Base-by-base conservation (phyloP, 2,797 vertebrate genomes). In the Sebastes alutus region DNA sequence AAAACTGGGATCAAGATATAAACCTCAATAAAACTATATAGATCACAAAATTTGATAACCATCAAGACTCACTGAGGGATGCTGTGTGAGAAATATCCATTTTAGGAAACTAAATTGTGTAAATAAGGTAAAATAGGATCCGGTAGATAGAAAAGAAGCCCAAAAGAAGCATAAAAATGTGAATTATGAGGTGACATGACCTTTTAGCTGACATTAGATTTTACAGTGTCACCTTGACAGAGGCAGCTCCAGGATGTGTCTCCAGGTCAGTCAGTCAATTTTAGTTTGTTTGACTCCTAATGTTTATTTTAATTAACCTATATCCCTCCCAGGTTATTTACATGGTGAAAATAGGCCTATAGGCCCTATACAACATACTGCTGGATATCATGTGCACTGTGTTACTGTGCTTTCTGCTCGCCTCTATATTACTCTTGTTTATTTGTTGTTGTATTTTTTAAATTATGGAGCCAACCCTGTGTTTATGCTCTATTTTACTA, bases 161-260 rank as follows among this genome's bases (percentile, higher is more conserved):
- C 25, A 18, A 33, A 23, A 22, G 5, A 54, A 30, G 42, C 2
- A 38, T 3, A 20, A 1, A 46, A 23, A 49, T 67, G 1, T 70
- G 35, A 65, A 1, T 7, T 42, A 20, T 22, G n/a, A 18, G 13
- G 46, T 68, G 70, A 16, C 35, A 42, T 80, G 38, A 66, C 71
- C 74, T 68, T 89, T 77, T 81, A 73, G 55, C 14, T 71, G 69
- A 73, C 77, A 80, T 49, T 30, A 61, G 30, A 60, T 59, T 71
- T 78, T 27, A 61, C 54, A 77, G 69, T 85, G 89, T 91, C 84
- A 91, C 87, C 89, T 90, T 91, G 88, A 89, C 66, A 72, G 73
- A 72, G 27, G 6, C 29, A 32, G 70, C 32, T 33, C 11, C 8
- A 4, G 32, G 32, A 54, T 56, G 29, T 27, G 35, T 33, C 71